Base-by-base conservation (phyloP, 2,888 invertebrate species). In the Thera britannica region DNA sequence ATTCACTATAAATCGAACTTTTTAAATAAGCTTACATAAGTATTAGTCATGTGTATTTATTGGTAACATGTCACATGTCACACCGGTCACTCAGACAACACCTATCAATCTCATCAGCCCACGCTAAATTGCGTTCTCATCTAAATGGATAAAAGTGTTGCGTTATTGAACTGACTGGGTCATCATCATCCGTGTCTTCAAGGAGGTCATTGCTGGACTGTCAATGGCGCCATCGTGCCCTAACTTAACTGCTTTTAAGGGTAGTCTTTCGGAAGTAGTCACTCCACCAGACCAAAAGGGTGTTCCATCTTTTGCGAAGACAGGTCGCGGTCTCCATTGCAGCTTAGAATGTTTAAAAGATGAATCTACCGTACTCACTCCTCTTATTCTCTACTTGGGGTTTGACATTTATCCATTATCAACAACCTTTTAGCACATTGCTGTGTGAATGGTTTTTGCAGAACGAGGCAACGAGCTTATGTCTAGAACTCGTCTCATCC, bases 21-120 rank as follows among this genome's bases (percentile, higher is more conserved):
- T 49, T 41, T 12, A 12, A 41, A 52, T 23, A 3, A 23, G 3
- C 12, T 67, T 67, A 35, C 46, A 56, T 46, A 60, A 63, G 56
- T 11, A 38, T 58, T 58, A 3, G 58, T 55, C 44, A 59, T 23
- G 23, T 23, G 23, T 23, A 23, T 67, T 63, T 56, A 68, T 68
- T 52, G 52, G 52, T 61, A 54, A 52, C 64, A 48, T 60, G 64
- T 68, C 64, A 60, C 36, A 36, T 64, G 68, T 64, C 60, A 64
- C 68, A 68, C 34, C 23, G 23, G 23, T 23, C 23, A 23, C 23
- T 23, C 23, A 23, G 23, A 52, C 52, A 23, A 52, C 57, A 68
- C 57, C 55, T 55, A 64, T 58, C 64, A 68, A 68, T 68, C 60
- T 38, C 41, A 55, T 41, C 56, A 11, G 57, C 68, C 64, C 68